A percentile compares a stretch with the other conserved stretches of the same genome.
phyloP scores from a whole-genome alignment of 1,140 invertebrate species.

The Drosophila micromelanica region DNA sequence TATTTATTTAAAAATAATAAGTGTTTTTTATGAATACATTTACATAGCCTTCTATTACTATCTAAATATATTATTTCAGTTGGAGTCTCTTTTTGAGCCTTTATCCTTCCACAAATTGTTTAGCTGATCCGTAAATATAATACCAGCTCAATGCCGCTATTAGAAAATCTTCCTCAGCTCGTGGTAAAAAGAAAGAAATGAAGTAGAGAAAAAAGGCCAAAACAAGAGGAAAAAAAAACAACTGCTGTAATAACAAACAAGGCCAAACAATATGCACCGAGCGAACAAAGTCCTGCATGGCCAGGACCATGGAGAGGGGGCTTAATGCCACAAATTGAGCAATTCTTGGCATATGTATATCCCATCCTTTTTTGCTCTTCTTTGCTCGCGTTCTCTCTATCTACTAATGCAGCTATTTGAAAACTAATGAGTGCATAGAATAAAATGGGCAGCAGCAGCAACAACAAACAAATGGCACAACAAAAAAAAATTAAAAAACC shows the following conservation, averaged over 20 bases:
- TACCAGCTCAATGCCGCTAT: conserved; percentile 5
- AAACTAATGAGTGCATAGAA: conserved; percentile 73
- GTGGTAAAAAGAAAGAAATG: conserved; percentile 14
- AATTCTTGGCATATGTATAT: conserved; percentile 60
- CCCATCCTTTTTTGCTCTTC: conserved; percentile 19
- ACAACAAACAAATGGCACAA: conserved; percentile 62
- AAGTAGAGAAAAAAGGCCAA: conserved; percentile 33
- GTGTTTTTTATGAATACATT: too few relatives aligned
- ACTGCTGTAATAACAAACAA: conserved; percentile 57
- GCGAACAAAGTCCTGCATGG: conserved; percentile 15
- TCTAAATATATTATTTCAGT: conserved; percentile 35
- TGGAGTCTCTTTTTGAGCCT: conserved; percentile 1
- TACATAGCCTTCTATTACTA: conserved; percentile 24
- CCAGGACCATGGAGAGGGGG: conserved; percentile 40
- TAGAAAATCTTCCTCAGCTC: conserved; percentile 18
- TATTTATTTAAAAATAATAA: too few relatives aligned
- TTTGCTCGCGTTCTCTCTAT: conserved; percentile 10
- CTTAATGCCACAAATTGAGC: conserved; percentile 81
- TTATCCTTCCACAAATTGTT: background rate
- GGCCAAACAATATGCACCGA: conserved; percentile 36
- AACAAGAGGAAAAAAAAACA: conserved; percentile 7
- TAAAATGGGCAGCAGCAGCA: conserved; percentile 48
- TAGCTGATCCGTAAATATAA: conserved; percentile 9
- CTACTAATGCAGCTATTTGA: conserved; percentile 75
- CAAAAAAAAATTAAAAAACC: conserved; percentile 51